phyloP scores from a whole-genome alignment of 2,797 vertebrate species.

The Sternotherus odoratus region DNA sequence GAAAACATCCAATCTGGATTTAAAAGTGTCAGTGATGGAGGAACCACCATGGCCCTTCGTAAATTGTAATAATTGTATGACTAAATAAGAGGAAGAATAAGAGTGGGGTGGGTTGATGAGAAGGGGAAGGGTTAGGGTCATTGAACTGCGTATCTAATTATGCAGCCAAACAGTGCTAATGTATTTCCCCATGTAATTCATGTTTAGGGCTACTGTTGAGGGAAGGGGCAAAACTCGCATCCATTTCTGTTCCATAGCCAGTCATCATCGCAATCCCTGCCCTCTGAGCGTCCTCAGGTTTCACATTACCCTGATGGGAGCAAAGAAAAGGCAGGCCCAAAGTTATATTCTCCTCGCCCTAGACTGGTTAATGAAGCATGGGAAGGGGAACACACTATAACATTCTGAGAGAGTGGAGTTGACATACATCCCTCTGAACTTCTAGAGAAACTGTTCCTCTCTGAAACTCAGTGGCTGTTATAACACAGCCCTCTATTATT shows the following conservation, averaged over 20 bases:
- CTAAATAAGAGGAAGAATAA: accelerated
- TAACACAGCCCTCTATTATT: neutral
- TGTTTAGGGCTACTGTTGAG: neutral
- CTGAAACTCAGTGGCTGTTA: neutral
- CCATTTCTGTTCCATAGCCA: neutral
- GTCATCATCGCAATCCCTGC: neutral
- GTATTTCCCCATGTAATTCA: neutral
- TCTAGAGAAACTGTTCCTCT: neutral
- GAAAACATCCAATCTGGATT: neutral
- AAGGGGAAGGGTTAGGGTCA: neutral
- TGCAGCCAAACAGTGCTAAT: neutral
- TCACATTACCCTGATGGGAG: neutral
- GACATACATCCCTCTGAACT: neutral
- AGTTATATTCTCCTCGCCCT: neutral
- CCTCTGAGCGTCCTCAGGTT: neutral
- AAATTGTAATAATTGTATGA: neutral
- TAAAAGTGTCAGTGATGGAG: neutral
- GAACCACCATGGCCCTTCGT: neutral
- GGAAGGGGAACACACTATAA: neutral
- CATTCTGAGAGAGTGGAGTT: neutral
- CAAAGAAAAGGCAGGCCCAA: neutral
- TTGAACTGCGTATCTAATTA: neutral
- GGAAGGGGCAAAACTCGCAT: accelerated
- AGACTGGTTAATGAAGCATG: neutral
- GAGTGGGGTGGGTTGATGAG: neutral